Percentiles rank a stretch among this genome's conserved stretches.
Evolutionary conservation across 2,113 vertebrate genomes (phyloP).

Genomic region (Triplophysa rosa): DNA sequence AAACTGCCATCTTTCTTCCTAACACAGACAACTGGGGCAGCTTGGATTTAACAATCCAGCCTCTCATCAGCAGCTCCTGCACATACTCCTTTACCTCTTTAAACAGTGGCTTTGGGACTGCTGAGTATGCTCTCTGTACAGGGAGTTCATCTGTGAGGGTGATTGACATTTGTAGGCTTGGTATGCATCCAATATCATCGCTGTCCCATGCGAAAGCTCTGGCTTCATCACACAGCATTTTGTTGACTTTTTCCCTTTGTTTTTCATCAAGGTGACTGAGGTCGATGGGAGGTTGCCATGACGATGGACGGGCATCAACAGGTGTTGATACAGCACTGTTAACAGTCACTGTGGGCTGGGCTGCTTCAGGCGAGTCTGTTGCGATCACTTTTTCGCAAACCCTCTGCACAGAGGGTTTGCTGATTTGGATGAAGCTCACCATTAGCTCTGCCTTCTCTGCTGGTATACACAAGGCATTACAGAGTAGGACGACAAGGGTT

Average conservation of each 20-base stretch:
- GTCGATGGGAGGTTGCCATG: constrained; percentile 8
- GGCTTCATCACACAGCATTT: too few species aligned
- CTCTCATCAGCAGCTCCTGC: constrained; percentile 4
- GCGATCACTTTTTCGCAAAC: not conserved
- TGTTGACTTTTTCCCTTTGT: not conserved
- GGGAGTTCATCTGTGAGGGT: not conserved
- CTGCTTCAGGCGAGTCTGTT: not conserved
- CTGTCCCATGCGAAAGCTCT: too few species aligned
- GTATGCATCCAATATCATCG: too few species aligned
- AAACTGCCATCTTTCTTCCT: not conserved
- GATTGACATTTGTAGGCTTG: not conserved
- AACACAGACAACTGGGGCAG: not conserved
- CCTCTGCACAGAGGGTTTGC: too few species aligned
- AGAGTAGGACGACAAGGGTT: too few species aligned
- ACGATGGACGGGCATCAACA: too few species aligned
- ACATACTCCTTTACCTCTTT: not conserved
- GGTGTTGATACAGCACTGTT: not conserved
- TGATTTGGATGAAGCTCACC: too few species aligned
- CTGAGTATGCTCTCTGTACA: not conserved
- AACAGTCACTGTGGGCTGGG: not conserved
- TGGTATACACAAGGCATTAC: too few species aligned
- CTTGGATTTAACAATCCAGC: not conserved
- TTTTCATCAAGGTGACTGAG: constrained; percentile 25
- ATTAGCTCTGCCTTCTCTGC: too few species aligned
- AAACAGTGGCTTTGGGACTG: not conserved